Evolutionary conservation across 2,113 vertebrate species (phyloP), one percentile per base, ranked within the genome.

Genomic region (Piaya cayana): DNA sequence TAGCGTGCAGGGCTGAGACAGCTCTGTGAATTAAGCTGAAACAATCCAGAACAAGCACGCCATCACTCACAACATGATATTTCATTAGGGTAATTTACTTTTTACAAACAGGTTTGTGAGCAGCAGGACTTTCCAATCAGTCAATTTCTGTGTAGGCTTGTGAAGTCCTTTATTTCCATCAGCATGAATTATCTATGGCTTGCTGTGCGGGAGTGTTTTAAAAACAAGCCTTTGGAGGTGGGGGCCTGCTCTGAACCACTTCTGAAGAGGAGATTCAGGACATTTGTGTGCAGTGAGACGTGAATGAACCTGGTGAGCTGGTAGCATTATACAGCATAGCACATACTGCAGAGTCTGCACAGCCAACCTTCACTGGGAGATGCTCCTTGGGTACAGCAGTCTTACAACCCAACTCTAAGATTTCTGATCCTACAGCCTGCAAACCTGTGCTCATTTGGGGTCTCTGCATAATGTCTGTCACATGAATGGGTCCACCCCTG

Each of bases 341-440:
- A 64, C 8, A 8, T 13, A 23, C 71, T 13, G 58, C n/a, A 0
- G 0, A 47, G 50, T 32, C 37, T 77, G 60, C 43, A 39, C 17
- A 74, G 39, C 59, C n/a, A 72, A 14, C 0, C 42, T 58, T 53
- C 2, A 1, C 30, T 6, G n/a, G 70, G 32, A 88, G 39, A 4
- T 55, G 52, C 13, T 79, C 25, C 62, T 12, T 1, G 1, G 37
- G 39, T 23, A 3, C 27, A 25, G 53, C 49, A 56, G 32, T 2
- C 49, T 49, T 34, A 7, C 21, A 32, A 5, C 22, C 58, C 2
- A 0, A 45, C 12, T n/a, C 0, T 7, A 2, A 0, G 1, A 59
- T 43, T 71, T 27, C 45, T 47, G 71, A 1, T 30, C 30, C 79
- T 23, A 3, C 0, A 42, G 49, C 52, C 58, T 42, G 52, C 65